Evolutionary conservation across 2,797 vertebrate species (phyloP), one percentile per base, ranked within the genome.

Genomic region (Vireo griseus): DNA sequence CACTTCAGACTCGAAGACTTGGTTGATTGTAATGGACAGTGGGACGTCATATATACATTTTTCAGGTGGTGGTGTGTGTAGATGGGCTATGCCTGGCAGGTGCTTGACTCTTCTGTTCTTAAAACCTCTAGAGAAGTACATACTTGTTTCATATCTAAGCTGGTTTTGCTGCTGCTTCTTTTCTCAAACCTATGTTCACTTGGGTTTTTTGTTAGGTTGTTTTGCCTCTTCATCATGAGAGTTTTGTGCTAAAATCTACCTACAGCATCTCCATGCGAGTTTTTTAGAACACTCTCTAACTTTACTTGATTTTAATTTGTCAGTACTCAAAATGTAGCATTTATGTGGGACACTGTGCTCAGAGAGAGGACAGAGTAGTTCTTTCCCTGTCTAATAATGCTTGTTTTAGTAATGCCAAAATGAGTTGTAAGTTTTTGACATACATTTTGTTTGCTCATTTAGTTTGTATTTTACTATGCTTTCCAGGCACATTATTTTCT

Each of bases 231-330:
- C 19, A 13, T 73, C 6, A 2, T 10, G 25, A 11, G 47, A 15
- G 61, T 72, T 75, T 87, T 81, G 5, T 86, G 55, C 33, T 77
- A 33, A 42, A 77, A 59, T 35, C 33, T 25, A 51, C 9, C 16
- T 63, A 1, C 4, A 61, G 6, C 13, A 68, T 40, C 42, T 61
- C 72, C 13, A 16, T 48, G 6, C 4, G 52, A 12, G 35, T 39
- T 66, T 79, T 58, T 31, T 29, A 59, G 52, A 54, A 20, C 33
- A 26, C 1, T 3, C 6, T 55, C 5, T 58, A 51, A n/a, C 37
- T 82, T 37, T 24, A 58, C 35, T 79, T 17, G 15, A 15, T 68
- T 75, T 94, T 72, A 82, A 51, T 73, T 69, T 78, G 11, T 81
- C 1, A 7, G 16, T 85, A 8, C 42, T 65, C 47, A 11, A 83